Evolutionary conservation across 2,797 vertebrate genomes (phyloP), one percentile per base, ranked within the genome.

Genomic region (Enteromius treurensis): DNA sequence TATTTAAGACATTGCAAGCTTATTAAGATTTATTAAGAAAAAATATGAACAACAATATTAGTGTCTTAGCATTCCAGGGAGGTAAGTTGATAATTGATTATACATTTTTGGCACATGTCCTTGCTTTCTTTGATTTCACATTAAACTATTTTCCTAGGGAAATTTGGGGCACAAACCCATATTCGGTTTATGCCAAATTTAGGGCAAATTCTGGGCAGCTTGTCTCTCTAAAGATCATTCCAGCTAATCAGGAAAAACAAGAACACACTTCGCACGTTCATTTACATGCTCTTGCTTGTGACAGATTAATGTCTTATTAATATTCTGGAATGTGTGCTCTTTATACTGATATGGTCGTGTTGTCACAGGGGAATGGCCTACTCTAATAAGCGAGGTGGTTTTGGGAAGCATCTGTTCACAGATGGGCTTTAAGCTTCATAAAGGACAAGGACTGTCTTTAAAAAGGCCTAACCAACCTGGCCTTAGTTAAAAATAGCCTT

Each of bases 261-360:
- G 64, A 26, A 65, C 21, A 53, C 58, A 86, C 75, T 77, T 67
- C 83, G 10, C 80, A 81, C 69, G 86, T 90, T 91, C 89, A 92
- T 92, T 93, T 92, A 87, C 91, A 90, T 90, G 89, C 83, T 85
- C 86, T 83, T 86, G 89, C 89, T 91, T 93, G 89, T 90, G 86
- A 91, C 88, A 90, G 92, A 94, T 92, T 89, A 90, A 89, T 91
- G 92, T 92, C 90, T 90, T 87, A 89, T 90, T 89, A 91, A 92
- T 94, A 93, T 94, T 91, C 91, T 92, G 88, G 85, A 90, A 88
- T 85, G 89, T 89, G 88, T 89, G 91, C 89, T 90, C 51, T 69
- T 84, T 77, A 64, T 34, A 87, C 91, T 90, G 85, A 89, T 85
- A 83, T 79, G 87, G 89, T 90, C 87, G 91, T 91, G 86, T 84